Conservation (phyloP, 2,797 vertebrate species). For the Cyprinodon diabolis region DNA sequence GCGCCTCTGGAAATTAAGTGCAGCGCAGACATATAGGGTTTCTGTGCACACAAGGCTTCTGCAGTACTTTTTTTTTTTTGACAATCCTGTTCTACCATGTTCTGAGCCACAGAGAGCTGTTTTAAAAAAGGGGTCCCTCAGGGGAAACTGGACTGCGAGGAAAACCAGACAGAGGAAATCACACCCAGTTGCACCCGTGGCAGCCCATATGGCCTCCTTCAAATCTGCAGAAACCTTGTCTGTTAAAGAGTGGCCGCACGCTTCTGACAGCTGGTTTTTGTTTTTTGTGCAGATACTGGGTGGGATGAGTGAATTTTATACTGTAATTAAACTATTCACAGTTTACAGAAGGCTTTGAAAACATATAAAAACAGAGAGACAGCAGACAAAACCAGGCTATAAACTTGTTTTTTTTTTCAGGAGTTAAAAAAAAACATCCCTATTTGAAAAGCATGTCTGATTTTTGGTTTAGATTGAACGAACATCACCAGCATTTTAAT, state of each 20-base stretch:
- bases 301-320: slow-evolving; percentile 37
- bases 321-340: slow-evolving; percentile 24
- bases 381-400: slow-evolving; percentile 29
- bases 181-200: slow-evolving; percentile 70
- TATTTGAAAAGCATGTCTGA: slow-evolving; percentile 20
- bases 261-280: slow-evolving; percentile 42
- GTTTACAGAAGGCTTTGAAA: slow-evolving; percentile 17
- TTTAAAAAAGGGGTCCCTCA: slow-evolving; percentile 77
- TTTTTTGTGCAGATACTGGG: slow-evolving; percentile 25
- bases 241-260: slow-evolving; percentile 48
- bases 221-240: slow-evolving; percentile 64
- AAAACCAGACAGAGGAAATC: slow-evolving; percentile 81
- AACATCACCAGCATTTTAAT: slow-evolving; percentile 8
- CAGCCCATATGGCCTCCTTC: slow-evolving; percentile 58
- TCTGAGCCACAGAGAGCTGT: slow-evolving; percentile 50
- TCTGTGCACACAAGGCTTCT: slow-evolving; percentile 43
- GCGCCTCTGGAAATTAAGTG: slow-evolving; percentile 54
- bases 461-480: slow-evolving; percentile 8
- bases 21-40: slow-evolving; percentile 56
- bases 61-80: slow-evolving; percentile 35
- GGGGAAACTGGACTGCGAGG: slow-evolving; percentile 80
- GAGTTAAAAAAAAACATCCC: slow-evolving; percentile 41
- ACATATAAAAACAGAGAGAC: slow-evolving; percentile 23
- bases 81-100: slow-evolving; percentile 24
- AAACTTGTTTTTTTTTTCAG: slow-evolving; percentile 3